These are phyloP conservation scores for Heliconius himera DNA, from an alignment of 1,140 invertebrate species.

Conservation along the genomic window DNA sequence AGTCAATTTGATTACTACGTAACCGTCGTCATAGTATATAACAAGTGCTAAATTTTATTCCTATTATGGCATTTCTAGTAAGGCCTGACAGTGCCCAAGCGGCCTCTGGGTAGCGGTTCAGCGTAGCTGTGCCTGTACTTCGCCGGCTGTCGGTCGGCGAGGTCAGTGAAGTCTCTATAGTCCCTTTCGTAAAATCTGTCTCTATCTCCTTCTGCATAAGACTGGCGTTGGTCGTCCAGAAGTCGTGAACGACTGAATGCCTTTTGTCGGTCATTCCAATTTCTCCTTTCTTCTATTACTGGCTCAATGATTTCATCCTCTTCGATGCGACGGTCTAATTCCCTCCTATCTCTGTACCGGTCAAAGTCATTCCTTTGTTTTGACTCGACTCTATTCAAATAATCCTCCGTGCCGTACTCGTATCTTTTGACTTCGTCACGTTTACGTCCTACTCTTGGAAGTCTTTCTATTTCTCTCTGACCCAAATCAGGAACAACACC, in stretches of 20 bases:
- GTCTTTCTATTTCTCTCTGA: slow-evolving; percentile 69
- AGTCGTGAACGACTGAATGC: slow-evolving; percentile 73
- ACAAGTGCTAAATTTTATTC: slow-evolving; percentile 36
- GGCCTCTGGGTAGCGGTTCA: slow-evolving; percentile 76
- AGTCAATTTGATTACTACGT: slow-evolving; percentile 28
- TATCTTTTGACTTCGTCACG: slow-evolving; percentile 69
- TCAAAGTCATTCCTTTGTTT: slow-evolving; percentile 70
- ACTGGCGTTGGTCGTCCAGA: slow-evolving; percentile 72
- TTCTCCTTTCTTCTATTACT: slow-evolving; percentile 71
- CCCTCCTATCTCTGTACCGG: slow-evolving; percentile 65
- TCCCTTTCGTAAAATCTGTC: slow-evolving; percentile 75
- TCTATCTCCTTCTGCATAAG: slow-evolving; percentile 67
- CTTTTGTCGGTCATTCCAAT: slow-evolving; percentile 73
- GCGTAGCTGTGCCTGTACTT: slow-evolving; percentile 80
- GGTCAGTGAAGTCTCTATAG: slow-evolving; percentile 70
- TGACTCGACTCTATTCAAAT: slow-evolving; percentile 70
- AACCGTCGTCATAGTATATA: slow-evolving; percentile 35
- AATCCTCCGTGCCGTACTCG: slow-evolving; percentile 72
- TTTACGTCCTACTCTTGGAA: slow-evolving; percentile 71
- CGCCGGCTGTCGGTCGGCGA: slow-evolving; percentile 70
- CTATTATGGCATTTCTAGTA: slow-evolving; percentile 78
- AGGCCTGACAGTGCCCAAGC: slow-evolving; percentile 76
- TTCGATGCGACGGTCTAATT: slow-evolving; percentile 71
- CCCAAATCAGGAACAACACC: slow-evolving; percentile 49
- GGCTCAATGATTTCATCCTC: slow-evolving; percentile 78